These are phyloP conservation scores for Scaptomyza cyrtandrae DNA, from an alignment of 2,888 invertebrate species.

Conservation along the genomic window DNA sequence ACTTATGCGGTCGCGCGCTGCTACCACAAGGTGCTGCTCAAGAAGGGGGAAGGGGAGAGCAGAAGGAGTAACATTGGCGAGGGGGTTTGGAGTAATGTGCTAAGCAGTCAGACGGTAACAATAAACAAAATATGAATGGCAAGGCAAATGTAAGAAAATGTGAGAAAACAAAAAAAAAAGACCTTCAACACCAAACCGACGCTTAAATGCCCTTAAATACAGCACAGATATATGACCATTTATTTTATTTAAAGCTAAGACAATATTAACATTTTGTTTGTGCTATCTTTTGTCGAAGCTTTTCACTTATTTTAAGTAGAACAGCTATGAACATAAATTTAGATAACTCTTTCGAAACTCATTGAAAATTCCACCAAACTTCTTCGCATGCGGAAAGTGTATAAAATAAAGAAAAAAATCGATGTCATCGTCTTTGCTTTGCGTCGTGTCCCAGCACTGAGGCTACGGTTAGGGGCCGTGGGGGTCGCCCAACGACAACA, in stretches of 20 bases:
- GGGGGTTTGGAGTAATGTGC: not conserved
- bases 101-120: constrained; percentile 44
- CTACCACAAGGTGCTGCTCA: constrained; percentile 1
- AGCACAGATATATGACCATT: not conserved
- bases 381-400: constrained; percentile 22
- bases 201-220: constrained; percentile 3
- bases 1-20: constrained; percentile 36
- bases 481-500: constrained; percentile 65
- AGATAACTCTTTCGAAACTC: too few relatives aligned
- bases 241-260: not conserved
- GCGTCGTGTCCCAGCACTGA: constrained; percentile 12
- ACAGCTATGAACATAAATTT: too few relatives aligned
- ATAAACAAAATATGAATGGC: constrained; percentile 76
- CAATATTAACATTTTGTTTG: not conserved
- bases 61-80: not conserved
- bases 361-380: constrained; percentile 7
- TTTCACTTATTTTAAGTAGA: not conserved
- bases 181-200: constrained; percentile 1
- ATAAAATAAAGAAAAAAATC: constrained; percentile 21
- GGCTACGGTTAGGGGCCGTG: constrained; percentile 29
- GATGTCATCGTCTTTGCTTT: constrained; percentile 20
- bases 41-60: too few relatives aligned
- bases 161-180: constrained; percentile 39
- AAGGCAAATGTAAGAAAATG: constrained; percentile 72
- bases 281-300: not conserved